Percentiles rank a stretch among this genome's conserved stretches.
phyloP scores from a whole-genome alignment of 2,888 invertebrate species.

The Hypsopygia costalis region DNA sequence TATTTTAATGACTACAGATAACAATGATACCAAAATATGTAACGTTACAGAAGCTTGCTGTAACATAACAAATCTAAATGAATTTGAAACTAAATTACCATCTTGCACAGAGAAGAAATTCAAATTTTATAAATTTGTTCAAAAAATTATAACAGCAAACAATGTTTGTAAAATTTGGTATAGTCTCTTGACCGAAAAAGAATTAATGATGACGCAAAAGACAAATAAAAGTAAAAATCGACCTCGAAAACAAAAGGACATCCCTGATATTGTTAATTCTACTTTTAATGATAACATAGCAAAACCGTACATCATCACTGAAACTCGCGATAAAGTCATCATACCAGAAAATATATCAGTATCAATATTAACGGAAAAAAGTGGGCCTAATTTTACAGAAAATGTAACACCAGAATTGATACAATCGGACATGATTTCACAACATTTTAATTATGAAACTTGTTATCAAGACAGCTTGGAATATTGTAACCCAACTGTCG shows the following conservation, averaged over 20 bases:
- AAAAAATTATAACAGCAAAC: slow-evolving; percentile 51
- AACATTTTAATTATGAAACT: slow-evolving; percentile 19
- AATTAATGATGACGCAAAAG: slow-evolving; percentile 13
- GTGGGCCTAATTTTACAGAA: slow-evolving; percentile 21
- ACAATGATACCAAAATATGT: slow-evolving; percentile 22
- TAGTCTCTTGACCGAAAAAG: slow-evolving; percentile 31
- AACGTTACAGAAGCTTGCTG: slow-evolving; percentile 19
- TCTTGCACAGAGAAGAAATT: slow-evolving; percentile 11
- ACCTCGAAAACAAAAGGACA: slow-evolving; percentile 41
- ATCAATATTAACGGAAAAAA: slow-evolving; percentile 54
- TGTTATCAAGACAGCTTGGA: slow-evolving; percentile 31
- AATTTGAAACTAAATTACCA: slow-evolving; percentile 9
- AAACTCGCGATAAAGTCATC: slow-evolving; percentile 52
- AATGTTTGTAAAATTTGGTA: slow-evolving; percentile 54
- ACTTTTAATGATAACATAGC: slow-evolving; percentile 49
- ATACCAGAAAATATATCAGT: slow-evolving; percentile 64
- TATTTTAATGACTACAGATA: slow-evolving; percentile 50
- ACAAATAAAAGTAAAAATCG: slow-evolving; percentile 16
- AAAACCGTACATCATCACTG: slow-evolving; percentile 38
- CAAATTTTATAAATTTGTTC: slow-evolving; percentile 47
- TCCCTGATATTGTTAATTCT: slow-evolving; percentile 73
- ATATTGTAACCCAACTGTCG: slow-evolving; percentile 26
- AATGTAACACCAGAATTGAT: slow-evolving; percentile 10
- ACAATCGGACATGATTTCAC: slow-evolving; percentile 13
- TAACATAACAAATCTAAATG: slow-evolving; percentile 13